Evolutionary conservation across 2,888 invertebrate species (phyloP), one percentile per base, ranked within the genome.

Genomic region (Rhingia rostrata): DNA sequence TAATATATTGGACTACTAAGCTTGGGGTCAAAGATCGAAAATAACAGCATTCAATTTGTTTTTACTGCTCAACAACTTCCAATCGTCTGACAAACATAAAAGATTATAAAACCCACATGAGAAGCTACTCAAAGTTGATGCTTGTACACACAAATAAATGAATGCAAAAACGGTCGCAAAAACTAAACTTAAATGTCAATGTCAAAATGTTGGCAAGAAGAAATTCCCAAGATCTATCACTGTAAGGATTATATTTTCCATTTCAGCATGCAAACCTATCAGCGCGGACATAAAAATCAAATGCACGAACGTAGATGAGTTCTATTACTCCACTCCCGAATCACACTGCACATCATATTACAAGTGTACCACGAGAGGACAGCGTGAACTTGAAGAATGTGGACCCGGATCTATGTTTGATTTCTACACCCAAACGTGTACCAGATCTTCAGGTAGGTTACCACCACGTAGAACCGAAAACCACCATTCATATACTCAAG

Each of bases 331-430:
- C n/a, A 91, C 92, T 6, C 93, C 94, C 49, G 93, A 92, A 73
- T 93, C 93, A 22, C 92, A 93, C 51, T 94, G 94, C 88, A 92
- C 92, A 4, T 92, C 92, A 74, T 94, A 93, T 89, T 94, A 94
- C 89, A 92, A 92, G 86, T 94, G 94, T 88, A 86, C 66, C 7
- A 49, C 72, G 6, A 66, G 72, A n/a, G 87, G 86, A 1, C 81
- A 86, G n/a, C 82, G 84, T 7, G 92, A 92, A 41, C 88, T 91
- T 7, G 92, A 93, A 75, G 90, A 92, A 47, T 94, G 94, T 88
- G 92, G 93, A 1, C 89, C 92, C 41, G 93, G 93, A 22, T 92
- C 93, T 6, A 93, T 93, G 92, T 94, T 94, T 89, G 93, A 93
- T 88, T 91, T 92, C 63, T 92, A 92, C 79, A 91, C 91, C 7